phyloP scores from a whole-genome alignment of 2,888 invertebrate species.

The Seladonia tumulorum region DNA sequence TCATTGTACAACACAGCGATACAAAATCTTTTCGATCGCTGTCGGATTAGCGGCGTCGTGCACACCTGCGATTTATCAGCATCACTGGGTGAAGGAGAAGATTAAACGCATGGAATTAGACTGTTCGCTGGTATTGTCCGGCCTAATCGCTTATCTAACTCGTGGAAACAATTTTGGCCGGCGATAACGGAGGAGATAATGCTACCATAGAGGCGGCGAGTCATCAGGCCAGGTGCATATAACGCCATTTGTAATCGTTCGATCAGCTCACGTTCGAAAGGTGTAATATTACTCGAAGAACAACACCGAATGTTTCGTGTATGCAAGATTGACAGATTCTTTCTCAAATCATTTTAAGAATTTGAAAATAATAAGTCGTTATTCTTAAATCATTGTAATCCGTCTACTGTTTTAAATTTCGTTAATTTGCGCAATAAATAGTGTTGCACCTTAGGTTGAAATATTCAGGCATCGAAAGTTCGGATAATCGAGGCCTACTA shows the following conservation, averaged over 20 bases:
- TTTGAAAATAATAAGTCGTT: no score
- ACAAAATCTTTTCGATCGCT: background rate
- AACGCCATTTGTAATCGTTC: background rate
- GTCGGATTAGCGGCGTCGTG: background rate
- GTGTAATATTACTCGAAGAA: background rate
- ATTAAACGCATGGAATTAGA: background rate
- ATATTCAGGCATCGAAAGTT: no score
- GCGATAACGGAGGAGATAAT: background rate
- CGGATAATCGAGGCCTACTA: no score
- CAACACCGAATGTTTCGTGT: background rate
- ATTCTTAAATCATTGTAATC: no score
- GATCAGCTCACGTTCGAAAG: background rate
- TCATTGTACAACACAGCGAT: background rate
- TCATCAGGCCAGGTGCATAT: background rate
- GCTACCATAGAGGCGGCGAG: background rate
- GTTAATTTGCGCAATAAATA: no score
- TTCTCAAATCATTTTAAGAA: no score
- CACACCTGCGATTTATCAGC: constrained; percentile 51
- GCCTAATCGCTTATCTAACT: background rate
- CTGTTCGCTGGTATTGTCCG: background rate
- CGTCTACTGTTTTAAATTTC: no score
- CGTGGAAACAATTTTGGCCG: background rate
- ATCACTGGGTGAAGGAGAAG: background rate
- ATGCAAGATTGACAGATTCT: background rate
- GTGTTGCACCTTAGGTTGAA: no score